phyloP scores from a whole-genome alignment of 2,113 vertebrate species.

The Scopus umbretta region DNA sequence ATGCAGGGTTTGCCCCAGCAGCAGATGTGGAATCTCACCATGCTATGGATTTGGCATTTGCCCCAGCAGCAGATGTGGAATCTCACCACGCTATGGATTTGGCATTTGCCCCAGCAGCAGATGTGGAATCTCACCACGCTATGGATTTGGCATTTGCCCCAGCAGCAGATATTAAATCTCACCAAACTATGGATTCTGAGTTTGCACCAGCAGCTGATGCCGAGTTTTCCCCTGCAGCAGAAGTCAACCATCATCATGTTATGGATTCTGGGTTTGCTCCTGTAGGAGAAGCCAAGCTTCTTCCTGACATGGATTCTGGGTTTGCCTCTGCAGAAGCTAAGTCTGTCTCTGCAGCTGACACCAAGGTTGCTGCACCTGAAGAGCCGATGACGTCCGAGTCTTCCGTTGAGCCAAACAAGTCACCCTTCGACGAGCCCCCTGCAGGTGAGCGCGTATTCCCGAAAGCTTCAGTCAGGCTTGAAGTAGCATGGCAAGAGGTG shows the following conservation, averaged over 20 bases:
- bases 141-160: background rate
- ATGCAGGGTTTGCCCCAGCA: background rate
- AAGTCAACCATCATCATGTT: background rate
- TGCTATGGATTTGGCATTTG: background rate
- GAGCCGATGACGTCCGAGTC: background rate
- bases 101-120: background rate
- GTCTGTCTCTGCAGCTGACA: background rate
- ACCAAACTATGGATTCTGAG: accelerated
- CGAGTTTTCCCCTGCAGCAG: background rate
- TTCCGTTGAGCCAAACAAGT: background rate
- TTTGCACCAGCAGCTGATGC: background rate
- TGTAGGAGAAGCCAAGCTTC: background rate
- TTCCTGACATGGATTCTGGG: background rate
- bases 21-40: background rate
- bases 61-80: accelerated
- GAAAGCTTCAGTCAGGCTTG: background rate
- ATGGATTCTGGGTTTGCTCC: background rate
- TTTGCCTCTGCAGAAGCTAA: background rate
- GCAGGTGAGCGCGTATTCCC: background rate
- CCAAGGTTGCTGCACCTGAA: background rate
- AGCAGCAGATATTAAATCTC: accelerated
- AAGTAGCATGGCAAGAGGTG: accelerated
- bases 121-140: accelerated
- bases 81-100: accelerated
- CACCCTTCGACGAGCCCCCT: background rate